Conservation (phyloP, 1,140 invertebrate species). For the Panulirus ornatus region DNA sequence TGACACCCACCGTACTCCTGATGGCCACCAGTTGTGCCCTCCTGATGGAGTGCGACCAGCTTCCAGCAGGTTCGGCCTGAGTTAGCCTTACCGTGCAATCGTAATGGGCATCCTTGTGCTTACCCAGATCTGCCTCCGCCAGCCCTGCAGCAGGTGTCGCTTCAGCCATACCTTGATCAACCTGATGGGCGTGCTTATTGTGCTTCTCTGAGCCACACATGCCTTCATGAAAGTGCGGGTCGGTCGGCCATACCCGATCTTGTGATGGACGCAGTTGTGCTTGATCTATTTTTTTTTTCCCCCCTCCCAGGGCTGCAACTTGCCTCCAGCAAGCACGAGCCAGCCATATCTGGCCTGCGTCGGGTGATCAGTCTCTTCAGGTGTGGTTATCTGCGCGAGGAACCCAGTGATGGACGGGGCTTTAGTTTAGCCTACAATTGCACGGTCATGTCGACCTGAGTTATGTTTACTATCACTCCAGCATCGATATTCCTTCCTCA, state of each 20-base stretch:
- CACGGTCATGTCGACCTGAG: neutral
- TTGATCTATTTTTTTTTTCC: neutral
- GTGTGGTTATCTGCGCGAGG: neutral
- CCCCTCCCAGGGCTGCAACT: neutral
- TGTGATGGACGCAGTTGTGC: neutral
- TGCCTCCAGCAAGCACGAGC: neutral
- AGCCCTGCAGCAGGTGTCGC: no score
- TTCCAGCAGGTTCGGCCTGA: no score
- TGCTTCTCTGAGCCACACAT: no score
- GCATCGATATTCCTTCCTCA: neutral
- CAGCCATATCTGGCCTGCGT: neutral
- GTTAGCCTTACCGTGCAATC: no score
- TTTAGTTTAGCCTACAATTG: neutral
- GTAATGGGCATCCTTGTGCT: no score
- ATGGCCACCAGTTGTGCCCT: neutral
- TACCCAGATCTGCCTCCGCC: no score
- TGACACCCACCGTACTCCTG: neutral
- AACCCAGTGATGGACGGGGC: neutral
- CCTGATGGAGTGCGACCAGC: neutral
- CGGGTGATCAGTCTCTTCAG: neutral
- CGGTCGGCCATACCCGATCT: no score
- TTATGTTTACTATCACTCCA: neutral
- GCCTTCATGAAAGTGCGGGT: no score
- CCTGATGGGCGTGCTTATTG: no score
- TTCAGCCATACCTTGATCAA: no score